Percentiles rank a stretch among this genome's conserved stretches.
phyloP scores from a whole-genome alignment of 2,888 invertebrate species.

The Troides helena region DNA sequence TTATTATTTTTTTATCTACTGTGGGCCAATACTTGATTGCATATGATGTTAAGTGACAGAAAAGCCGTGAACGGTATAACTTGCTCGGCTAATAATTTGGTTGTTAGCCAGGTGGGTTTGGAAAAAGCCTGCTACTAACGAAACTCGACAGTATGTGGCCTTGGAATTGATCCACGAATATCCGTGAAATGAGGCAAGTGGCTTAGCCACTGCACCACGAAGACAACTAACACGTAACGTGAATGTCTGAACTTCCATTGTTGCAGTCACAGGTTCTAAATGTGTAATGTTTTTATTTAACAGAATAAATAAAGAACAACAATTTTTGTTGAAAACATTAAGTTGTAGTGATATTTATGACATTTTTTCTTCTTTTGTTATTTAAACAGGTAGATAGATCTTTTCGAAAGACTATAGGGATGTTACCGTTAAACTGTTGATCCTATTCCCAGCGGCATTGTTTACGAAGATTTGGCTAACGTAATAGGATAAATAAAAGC shows the following conservation, averaged over 20 bases:
- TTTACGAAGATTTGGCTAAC: slow-evolving; percentile 61
- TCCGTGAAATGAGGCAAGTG: too few species aligned
- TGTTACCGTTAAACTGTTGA: slow-evolving; percentile 69
- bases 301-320: neutral
- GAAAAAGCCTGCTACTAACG: too few species aligned
- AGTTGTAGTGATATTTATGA: neutral
- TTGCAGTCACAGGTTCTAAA: neutral
- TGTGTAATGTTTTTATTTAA: neutral
- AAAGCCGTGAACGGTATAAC: too few species aligned
- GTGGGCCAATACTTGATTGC: too few species aligned
- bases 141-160: too few species aligned
- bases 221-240: too few species aligned
- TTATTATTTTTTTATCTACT: too few species aligned
- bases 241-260: neutral
- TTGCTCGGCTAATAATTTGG: too few species aligned
- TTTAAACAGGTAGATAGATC: slow-evolving; percentile 55
- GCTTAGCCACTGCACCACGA: too few species aligned
- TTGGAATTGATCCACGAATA: too few species aligned
- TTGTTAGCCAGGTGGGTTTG: too few species aligned
- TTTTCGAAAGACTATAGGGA: slow-evolving; percentile 48
- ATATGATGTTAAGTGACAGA: too few species aligned
- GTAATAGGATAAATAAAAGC: slow-evolving; percentile 72
- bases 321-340: neutral
- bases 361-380: slow-evolving; percentile 27
- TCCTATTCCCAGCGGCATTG: slow-evolving; percentile 57